Evolutionary conservation across 2,113 vertebrate species (phyloP).

Genomic region (Odontesthes bonariensis): DNA sequence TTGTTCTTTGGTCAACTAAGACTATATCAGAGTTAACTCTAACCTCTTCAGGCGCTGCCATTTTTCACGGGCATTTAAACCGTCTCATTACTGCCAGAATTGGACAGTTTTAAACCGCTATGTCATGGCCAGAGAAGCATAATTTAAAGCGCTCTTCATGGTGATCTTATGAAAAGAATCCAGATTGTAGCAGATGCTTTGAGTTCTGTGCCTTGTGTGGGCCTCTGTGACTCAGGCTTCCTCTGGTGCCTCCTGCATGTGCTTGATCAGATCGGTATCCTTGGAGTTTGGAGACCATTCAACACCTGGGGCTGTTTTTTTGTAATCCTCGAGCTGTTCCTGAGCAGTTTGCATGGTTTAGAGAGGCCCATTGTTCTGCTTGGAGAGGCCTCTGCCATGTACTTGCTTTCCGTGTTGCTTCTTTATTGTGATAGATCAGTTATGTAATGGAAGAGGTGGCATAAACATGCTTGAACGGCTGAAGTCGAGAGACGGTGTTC

Average conservation of each 20-base stretch:
- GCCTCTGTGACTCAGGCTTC: not conserved
- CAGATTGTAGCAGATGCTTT: not conserved
- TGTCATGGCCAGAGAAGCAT: not conserved
- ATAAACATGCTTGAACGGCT: not conserved
- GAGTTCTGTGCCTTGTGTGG: not conserved
- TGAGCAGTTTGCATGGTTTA: not conserved
- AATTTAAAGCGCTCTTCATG: too few relatives aligned
- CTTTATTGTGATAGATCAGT: conserved; percentile 22
- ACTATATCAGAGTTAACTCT: too few relatives aligned
- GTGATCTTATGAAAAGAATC: not conserved
- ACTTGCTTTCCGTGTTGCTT: not conserved
- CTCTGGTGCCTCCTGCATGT: not conserved
- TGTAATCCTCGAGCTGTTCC: conserved; percentile 2
- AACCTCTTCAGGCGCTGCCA: too few relatives aligned
- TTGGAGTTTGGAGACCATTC: not conserved
- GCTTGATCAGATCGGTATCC: not conserved
- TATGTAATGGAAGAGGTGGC: conserved; percentile 38
- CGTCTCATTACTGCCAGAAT: not conserved
- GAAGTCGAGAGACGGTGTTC: conserved; percentile 29
- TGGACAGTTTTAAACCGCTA: too few relatives aligned
- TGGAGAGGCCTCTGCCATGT: not conserved
- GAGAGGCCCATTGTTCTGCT: not conserved
- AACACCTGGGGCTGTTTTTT: not conserved
- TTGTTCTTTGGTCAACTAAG: too few relatives aligned
- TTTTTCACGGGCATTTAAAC: not conserved